These are phyloP conservation scores for Heliothis peltigera DNA, from an alignment of 2,888 invertebrate species.

Conservation along the genomic window DNA sequence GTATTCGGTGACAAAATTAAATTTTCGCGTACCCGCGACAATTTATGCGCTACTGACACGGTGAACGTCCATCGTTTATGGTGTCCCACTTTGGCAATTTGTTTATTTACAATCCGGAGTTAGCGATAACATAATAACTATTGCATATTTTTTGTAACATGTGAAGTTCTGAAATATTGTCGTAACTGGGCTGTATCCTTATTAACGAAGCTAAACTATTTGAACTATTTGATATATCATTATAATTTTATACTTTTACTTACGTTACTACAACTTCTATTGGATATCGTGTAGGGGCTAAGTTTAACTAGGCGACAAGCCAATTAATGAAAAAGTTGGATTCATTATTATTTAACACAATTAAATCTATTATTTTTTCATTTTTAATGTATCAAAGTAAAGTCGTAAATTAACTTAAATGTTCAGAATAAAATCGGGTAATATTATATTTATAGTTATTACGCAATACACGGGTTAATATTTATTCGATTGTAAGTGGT, in stretches of 20 bases:
- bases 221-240: neutral
- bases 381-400: constrained; percentile 32
- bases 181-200: neutral
- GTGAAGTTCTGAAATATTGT: constrained; percentile 10
- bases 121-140: constrained; percentile 27
- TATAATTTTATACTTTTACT: constrained; percentile 27
- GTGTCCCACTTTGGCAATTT: constrained; percentile 77
- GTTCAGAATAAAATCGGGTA: constrained; percentile 65
- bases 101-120: constrained; percentile 64
- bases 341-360: neutral
- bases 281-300: constrained; percentile 3
- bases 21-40: constrained; percentile 79
- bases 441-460: constrained; percentile 78
- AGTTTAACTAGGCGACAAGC: neutral
- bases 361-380: constrained; percentile 21
- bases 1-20: constrained; percentile 87
- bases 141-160: neutral
- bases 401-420: constrained; percentile 46
- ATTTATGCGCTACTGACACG: constrained; percentile 85
- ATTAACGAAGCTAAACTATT: neutral
- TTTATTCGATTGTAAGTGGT: constrained; percentile 85
- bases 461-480: constrained; percentile 82
- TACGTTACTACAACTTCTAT: neutral
- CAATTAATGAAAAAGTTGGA: neutral
- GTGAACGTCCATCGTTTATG: constrained; percentile 73